Percentiles rank a stretch among this genome's conserved stretches.
Conservation (phyloP, 2,797 vertebrate genomes). For the Tenualosa ilisha region DNA sequence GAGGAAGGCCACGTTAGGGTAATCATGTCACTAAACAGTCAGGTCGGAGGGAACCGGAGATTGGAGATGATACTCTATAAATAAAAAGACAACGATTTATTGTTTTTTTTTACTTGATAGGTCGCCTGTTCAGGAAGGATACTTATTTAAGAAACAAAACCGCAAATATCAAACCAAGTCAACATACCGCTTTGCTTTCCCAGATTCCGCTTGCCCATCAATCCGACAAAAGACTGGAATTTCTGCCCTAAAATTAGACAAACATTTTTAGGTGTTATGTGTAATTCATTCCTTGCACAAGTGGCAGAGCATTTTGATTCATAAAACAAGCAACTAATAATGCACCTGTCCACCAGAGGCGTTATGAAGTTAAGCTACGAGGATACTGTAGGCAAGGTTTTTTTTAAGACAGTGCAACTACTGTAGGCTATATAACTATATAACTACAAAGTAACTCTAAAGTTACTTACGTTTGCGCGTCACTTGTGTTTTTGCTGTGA, state of each 20-base stretch:
- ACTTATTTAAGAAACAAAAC: no score
- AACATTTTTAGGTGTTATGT: background rate
- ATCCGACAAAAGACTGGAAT: conserved; percentile 67
- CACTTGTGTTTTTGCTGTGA: conserved; percentile 57
- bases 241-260: conserved; percentile 53
- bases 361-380: no score
- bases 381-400: no score
- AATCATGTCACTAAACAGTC: background rate
- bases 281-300: background rate
- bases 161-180: background rate
- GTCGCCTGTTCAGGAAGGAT: background rate
- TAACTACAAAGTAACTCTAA: no score
- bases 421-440: no score
- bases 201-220: conserved; percentile 67
- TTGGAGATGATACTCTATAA: background rate
- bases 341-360: no score
- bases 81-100: background rate
- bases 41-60: background rate
- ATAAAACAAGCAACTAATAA: no score
- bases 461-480: conserved; percentile 62
- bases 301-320: no score
- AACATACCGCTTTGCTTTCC: conserved; percentile 47
- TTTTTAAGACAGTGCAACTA: no score
- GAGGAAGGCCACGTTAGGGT: background rate
- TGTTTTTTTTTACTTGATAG: background rate